Base-by-base conservation (phyloP, 1,140 invertebrate species). In the Drosophila azteca region DNA sequence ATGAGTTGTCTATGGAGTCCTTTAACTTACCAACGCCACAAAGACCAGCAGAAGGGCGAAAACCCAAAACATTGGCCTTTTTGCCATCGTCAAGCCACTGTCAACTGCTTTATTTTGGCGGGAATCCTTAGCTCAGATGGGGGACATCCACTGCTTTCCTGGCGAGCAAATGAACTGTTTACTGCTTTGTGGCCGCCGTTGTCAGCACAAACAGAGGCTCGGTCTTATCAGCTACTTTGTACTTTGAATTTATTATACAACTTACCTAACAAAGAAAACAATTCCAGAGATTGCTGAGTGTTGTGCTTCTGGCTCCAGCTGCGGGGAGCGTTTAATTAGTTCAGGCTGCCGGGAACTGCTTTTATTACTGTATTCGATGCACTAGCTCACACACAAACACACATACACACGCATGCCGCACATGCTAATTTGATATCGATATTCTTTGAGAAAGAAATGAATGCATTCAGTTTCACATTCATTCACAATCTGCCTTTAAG, bases 211-310 rank as follows among this genome's bases (percentile, higher is more conserved):
- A 35, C 9, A 35, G 31, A 11, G 31, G 31, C 35, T 39, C 22
- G 24, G 44, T 22, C 39, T 69, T 68, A 69, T 68, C 63, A 52
- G 17, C 17, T 49, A 48, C 51, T 58, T 44, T 58, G 39, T 39
- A 69, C 65, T 70, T 58, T 69, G 35, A 69, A 70, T 69, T 69
- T 26, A 20, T 39, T 13, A 39, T 39, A 39, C 11, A 39, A 57
- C 29, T 17, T 26, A 24, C 29, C 24, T 26, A 24, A 8, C 6
- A 68, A 7, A 24, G 20, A 22, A 11, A 39, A 39, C 3, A 20
- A 67, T 6, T 41, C 17, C n/a, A 59, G 17, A 26, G 67, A 50
- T 49, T 69, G 45, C 67, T 70, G 17, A 35, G 65, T 44, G 44
- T 52, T 20, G 17, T 49, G 17, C 9, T 20, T 29, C 3, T 17